Evolutionary conservation across 2,797 vertebrate genomes (phyloP).

Genomic region (Semotilus atromaculatus): DNA sequence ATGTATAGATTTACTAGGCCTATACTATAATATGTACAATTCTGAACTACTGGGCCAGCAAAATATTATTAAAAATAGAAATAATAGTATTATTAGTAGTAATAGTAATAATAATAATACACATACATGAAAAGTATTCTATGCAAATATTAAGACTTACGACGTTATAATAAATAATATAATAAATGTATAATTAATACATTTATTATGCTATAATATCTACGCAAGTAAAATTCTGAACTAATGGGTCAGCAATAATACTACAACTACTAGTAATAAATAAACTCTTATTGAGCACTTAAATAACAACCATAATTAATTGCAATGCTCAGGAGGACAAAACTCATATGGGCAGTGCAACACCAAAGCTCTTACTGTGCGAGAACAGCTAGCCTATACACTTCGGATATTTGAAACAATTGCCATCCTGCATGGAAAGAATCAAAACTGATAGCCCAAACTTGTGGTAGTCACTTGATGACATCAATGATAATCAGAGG

Average conservation of each 20-base stretch:
- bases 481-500: constrained; percentile 47
- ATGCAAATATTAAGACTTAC: background rate
- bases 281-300: background rate
- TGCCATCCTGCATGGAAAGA: background rate
- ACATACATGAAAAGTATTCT: background rate
- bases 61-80: background rate
- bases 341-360: background rate
- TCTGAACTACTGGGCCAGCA: background rate
- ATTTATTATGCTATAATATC: background rate
- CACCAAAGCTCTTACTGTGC: background rate
- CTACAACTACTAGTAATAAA: background rate
- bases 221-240: background rate
- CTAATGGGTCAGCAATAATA: background rate
- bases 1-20: no score
- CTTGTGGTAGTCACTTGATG: constrained; percentile 62
- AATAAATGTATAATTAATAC: background rate
- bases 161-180: background rate
- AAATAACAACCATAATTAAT: background rate
- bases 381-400: background rate
- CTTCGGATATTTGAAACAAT: background rate
- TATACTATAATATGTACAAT: no score
- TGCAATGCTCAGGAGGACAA: background rate
- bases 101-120: background rate
- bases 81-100: no score
- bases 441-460: constrained; percentile 29